Evolutionary conservation across 2,797 vertebrate genomes (phyloP).

Genomic region (Oreortyx pictus): DNA sequence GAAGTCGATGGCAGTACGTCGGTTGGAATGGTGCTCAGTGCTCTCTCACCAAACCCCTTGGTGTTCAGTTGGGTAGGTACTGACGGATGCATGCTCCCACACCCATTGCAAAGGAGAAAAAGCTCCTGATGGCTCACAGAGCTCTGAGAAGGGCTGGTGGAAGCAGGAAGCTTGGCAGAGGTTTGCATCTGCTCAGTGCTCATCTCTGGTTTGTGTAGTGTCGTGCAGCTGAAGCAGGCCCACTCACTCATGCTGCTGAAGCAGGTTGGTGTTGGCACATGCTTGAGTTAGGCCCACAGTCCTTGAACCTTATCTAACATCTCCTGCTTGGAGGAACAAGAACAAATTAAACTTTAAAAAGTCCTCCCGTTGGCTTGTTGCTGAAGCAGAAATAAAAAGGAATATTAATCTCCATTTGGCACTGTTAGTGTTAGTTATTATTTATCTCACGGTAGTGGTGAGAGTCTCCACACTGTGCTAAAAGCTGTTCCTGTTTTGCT

Average conservation of each 20-base stretch:
- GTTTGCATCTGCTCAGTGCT: not conserved
- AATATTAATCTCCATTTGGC: not conserved
- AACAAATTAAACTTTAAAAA: not conserved
- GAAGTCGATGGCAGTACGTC: not conserved
- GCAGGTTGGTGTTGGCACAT: rapidly evolving
- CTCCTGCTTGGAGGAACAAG: not conserved
- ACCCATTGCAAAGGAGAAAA: not conserved
- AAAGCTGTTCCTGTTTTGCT: not conserved
- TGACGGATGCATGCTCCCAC: not conserved
- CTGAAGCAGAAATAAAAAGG: not conserved
- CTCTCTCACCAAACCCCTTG: rapidly evolving
- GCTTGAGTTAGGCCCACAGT: not conserved
- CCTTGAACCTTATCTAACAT: not conserved
- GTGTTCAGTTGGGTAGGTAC: rapidly evolving
- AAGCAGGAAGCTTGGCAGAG: not conserved
- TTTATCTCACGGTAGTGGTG: not conserved
- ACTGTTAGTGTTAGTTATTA: not conserved
- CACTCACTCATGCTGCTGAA: not conserved
- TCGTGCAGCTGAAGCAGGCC: rapidly evolving
- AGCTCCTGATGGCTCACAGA: rapidly evolving
- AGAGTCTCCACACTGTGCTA: not conserved
- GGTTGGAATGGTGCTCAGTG: too few relatives aligned
- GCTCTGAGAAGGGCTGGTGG: not conserved
- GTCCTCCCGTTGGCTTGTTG: not conserved
- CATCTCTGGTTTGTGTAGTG: rapidly evolving